Conservation (phyloP, 1,140 invertebrate species). For the Drosophila carrolli region DNA sequence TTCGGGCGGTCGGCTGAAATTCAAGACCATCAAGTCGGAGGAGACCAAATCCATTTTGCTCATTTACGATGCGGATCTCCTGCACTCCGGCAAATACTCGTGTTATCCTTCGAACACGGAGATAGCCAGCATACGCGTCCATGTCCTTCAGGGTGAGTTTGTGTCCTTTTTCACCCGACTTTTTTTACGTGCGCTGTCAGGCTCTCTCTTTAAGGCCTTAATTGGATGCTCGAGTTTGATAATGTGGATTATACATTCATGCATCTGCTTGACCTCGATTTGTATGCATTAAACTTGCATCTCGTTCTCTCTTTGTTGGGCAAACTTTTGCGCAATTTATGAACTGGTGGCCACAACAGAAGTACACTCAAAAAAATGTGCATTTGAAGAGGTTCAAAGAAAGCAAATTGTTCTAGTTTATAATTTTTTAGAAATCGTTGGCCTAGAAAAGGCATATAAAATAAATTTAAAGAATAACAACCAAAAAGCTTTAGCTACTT, state of each 20-base stretch:
- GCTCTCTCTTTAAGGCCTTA: constrained; percentile 27
- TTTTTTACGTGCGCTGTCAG: constrained; percentile 5
- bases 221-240: constrained; percentile 48
- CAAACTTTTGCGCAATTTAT: constrained; percentile 42
- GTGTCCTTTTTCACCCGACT: neutral
- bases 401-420: too few relatives aligned
- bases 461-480: too few relatives aligned
- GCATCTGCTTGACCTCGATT: constrained; percentile 51
- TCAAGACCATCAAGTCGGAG: constrained; percentile 84
- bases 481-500: too few relatives aligned
- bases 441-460: too few relatives aligned
- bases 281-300: constrained; percentile 51
- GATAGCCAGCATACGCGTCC: constrained; percentile 86
- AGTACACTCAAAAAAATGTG: constrained; percentile 7
- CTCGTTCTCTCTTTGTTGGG: constrained; percentile 3
- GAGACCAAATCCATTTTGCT: constrained; percentile 84
- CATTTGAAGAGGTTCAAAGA: neutral
- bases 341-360: constrained; percentile 15
- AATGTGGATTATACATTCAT: constrained; percentile 49
- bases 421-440: too few relatives aligned
- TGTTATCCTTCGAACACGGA: constrained; percentile 86
- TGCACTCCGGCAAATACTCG: constrained; percentile 85
- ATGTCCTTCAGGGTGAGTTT: constrained; percentile 85
- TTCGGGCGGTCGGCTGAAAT: constrained; percentile 81
- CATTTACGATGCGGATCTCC: constrained; percentile 83